Conservation (phyloP, 2,888 invertebrate species). For the Stenichneumon culpator region DNA sequence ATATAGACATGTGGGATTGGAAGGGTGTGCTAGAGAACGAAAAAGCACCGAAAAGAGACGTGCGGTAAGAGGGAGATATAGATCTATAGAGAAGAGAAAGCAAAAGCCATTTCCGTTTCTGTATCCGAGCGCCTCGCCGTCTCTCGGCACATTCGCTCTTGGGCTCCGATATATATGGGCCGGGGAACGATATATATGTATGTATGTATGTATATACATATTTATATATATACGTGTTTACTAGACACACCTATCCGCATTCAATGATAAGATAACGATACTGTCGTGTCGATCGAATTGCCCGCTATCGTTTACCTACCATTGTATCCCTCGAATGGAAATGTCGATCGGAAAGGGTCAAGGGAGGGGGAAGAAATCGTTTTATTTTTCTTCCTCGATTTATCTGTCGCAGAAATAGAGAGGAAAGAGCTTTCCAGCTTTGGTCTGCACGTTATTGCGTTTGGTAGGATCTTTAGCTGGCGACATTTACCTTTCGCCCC, state of each 20-base stretch:
- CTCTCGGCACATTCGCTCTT: neutral
- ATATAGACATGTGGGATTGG: neutral
- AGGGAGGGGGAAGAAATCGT: conserved; percentile 1
- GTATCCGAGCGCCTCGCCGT: neutral
- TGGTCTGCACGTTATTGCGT: neutral
- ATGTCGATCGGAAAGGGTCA: neutral
- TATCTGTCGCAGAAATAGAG: neutral
- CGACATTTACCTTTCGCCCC: neutral
- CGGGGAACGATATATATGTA: neutral
- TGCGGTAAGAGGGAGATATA: neutral
- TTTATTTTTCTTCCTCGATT: conserved; percentile 14
- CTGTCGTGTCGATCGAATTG: conserved; percentile 30
- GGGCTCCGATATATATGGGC: neutral
- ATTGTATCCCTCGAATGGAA: neutral
- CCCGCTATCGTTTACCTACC: neutral
- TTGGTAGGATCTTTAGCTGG: neutral
- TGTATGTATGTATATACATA: neutral
- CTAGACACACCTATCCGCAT: conserved; percentile 19
- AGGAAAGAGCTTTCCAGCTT: neutral
- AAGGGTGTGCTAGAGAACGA: neutral
- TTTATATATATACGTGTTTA: neutral
- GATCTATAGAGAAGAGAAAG: neutral
- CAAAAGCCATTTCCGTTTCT: conserved; percentile 9
- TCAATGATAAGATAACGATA: conserved; percentile 55
- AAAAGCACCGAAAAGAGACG: neutral